These are phyloP conservation scores for Xyrichtys novacula DNA, from an alignment of 2,797 vertebrate genomes.

Conservation along the genomic window DNA sequence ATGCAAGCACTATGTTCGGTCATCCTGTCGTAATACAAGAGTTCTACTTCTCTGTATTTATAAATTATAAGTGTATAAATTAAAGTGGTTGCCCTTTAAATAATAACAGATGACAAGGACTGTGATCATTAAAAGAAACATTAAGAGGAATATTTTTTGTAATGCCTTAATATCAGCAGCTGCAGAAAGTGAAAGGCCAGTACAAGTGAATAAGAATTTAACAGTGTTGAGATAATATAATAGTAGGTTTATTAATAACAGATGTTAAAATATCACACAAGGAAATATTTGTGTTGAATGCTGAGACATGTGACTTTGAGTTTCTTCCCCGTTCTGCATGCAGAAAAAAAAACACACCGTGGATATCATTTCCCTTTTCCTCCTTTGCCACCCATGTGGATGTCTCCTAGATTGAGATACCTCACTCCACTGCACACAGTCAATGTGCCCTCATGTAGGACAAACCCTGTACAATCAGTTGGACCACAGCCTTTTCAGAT, in stretches of 20 bases:
- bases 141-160: background rate
- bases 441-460: slow-evolving; percentile 82
- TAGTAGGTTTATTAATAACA: background rate
- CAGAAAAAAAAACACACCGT: slow-evolving; percentile 39
- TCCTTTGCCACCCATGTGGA: slow-evolving; percentile 80
- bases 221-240: background rate
- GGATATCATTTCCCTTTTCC: slow-evolving; percentile 50
- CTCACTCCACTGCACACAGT: slow-evolving; percentile 78
- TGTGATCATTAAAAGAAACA: background rate
- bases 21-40: slow-evolving; percentile 52
- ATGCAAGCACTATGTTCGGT: slow-evolving; percentile 63
- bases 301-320: slow-evolving; percentile 17
- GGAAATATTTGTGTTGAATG: background rate
- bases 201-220: slow-evolving; percentile 1
- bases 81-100: background rate
- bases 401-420: slow-evolving; percentile 74
- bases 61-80: no score
- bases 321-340: slow-evolving; percentile 30
- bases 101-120: background rate
- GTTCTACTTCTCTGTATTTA: slow-evolving; percentile 4
- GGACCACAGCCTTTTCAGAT: slow-evolving; percentile 67
- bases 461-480: slow-evolving; percentile 72
- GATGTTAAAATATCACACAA: background rate
- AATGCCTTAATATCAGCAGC: slow-evolving; percentile 46
- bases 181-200: slow-evolving; percentile 25